Base-by-base conservation (phyloP, 1,140 invertebrate genomes). In the Stegodyphus dumicola region DNA sequence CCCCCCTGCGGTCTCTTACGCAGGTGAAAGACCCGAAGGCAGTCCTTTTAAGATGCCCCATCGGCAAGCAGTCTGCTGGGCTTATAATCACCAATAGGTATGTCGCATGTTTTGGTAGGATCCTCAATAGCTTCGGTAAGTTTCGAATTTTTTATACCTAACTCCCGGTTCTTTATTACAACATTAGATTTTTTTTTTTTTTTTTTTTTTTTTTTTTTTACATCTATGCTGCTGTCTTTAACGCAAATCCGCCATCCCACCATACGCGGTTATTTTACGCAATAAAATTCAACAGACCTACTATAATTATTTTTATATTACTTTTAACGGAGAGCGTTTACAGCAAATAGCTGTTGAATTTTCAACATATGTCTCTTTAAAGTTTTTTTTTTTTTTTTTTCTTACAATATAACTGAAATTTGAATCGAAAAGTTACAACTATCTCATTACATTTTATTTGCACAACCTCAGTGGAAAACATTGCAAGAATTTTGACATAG, bases 21-120 rank as follows among this genome's bases (percentile, higher is more conserved):
- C 79, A 81, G 79, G 79, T 81, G 79, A 81, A 81, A 33, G 79
- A 81, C 79, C 79, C 70, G 10, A 48, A 49, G 79, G 79, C 77
- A 56, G 5, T 7, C 9, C 18, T n/a, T 11, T 17, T 53, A 51
- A 13, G 18, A 7, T 18, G 10, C 17, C 65, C 11, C 54, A 73
- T 74, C 79, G 79, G 79, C 79, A 81, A 33, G 79, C 79, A 64
- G 79, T 81, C 79, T 81, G 53, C 70, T 18, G n/a, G 33, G 15
- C 79, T 71, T 51, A 33, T 81, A 81, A 80, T 80, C 78, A 80
- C 67, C 54, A 69, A 60, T 33, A 33, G 33, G 33, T 33, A 33
- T 33, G 33, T 33, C 33, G 33, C 33, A 33, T 33, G 33, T 33
- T 33, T 33, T 78, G 56, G 9, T 17, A 7, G 48, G 48, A 53